phyloP scores from a whole-genome alignment of 1,140 invertebrate species.

The Brachionus koreanus region DNA sequence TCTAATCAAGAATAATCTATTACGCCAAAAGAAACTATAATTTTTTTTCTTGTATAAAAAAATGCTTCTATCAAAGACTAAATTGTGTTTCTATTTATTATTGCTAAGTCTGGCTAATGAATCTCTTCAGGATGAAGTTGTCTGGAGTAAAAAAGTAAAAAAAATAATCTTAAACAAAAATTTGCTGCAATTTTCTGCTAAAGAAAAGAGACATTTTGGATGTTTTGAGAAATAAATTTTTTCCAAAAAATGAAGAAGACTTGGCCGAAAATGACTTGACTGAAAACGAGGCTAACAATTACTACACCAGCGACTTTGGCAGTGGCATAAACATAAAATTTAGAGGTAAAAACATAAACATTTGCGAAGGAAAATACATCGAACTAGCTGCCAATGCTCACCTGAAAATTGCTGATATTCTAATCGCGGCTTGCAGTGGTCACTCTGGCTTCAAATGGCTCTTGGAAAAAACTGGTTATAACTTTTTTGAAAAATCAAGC shows the following conservation, averaged over 20 bases:
- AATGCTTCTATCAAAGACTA: not conserved
- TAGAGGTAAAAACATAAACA: not conserved
- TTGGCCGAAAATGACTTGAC: not conserved
- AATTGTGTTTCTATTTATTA: not conserved
- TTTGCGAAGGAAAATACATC: not conserved
- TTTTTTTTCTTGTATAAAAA: not conserved
- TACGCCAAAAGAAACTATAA: not conserved
- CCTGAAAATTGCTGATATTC: slow-evolving; percentile 2
- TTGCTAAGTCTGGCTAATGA: not conserved
- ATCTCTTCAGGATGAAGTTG: not conserved
- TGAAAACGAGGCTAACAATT: not conserved
- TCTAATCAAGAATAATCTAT: not conserved
- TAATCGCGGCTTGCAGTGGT: not conserved
- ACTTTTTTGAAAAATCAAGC: not conserved
- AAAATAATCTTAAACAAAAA: not conserved
- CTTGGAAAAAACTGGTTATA: not conserved
- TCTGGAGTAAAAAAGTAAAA: not conserved
- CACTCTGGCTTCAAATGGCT: slow-evolving; percentile 24
- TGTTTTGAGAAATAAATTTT: not conserved
- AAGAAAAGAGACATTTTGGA: not conserved
- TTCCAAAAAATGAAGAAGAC: not conserved
- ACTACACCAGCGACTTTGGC: not conserved
- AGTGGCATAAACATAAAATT: not conserved
- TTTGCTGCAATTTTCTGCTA: not conserved
- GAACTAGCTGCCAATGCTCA: not conserved